Base-by-base conservation (phyloP, 2,888 invertebrate species). In the Ischnura elegans region DNA sequence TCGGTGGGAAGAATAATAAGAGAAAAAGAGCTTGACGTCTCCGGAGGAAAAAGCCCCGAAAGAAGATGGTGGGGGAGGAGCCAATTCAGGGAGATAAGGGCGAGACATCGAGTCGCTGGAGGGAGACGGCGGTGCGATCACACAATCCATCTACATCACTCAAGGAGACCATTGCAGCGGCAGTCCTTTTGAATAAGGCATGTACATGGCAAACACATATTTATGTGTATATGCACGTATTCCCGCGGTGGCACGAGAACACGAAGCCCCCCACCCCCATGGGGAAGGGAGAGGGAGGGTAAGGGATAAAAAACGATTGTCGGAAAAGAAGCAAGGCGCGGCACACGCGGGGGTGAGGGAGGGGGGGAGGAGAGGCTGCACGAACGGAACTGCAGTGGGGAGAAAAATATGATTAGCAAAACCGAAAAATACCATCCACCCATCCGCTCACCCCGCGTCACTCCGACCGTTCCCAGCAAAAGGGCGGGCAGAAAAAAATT, bases 81-180 rank as follows among this genome's bases (percentile, higher is more conserved):
- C 87, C 51, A 47, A 87, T 55, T 36, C 87, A 29, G 55, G 36
- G 29, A 87, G 87, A 87, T 87, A 47, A 47, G 36, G 16, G 51
- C 51, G 51, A 61, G 61, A 51, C 87, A 55, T 46, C 51, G 42
- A 87, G 42, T 42, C 29, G 51, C 87, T 51, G 19, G 6, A 51
- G 55, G 55, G 55, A n/a, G n/a, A n/a, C 51, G 87, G 36, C 51
- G 51, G 51, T 51, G 47, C 36, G 46, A 36, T 55, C 36, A 87
- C 51, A 87, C 87, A 51, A 87, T 87, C 87, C 36, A 87, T 87
- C 87, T 87, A 87, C 47, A 87, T 87, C 87, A 87, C 87, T 87
- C 87, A 36, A 42, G 51, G 45, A 87, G 42, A 55, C 36, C 85
- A 43, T 36, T 29, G 55, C 51, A 61, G 61, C 8, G 61, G 61